A percentile compares a stretch with the other conserved stretches of the same genome.
These are phyloP conservation scores for Drosophila anceps DNA, from an alignment of 2,888 invertebrate species.

Conservation along the genomic window DNA sequence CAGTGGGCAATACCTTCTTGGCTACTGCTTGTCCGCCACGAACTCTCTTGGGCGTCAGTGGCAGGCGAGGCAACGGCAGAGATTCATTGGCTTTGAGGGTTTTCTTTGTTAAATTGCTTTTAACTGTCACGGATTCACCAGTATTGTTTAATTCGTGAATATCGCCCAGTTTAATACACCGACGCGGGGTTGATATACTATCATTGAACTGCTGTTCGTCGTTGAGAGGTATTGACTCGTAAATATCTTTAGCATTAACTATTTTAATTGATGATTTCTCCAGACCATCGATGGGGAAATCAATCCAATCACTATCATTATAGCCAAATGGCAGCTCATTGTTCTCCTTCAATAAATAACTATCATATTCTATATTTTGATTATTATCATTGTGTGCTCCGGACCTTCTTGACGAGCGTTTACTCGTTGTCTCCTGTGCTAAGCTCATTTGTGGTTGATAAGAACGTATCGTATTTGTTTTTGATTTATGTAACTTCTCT, in stretches of 20 bases:
- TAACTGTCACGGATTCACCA: conserved; percentile 32
- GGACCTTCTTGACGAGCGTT: conserved; percentile 43
- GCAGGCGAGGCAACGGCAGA: conserved; percentile 53
- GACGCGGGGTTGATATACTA: conserved; percentile 45
- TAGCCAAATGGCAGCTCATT: conserved; percentile 55
- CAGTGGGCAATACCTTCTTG: conserved; percentile 76
- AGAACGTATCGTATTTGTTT: conserved; percentile 28
- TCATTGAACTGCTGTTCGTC: conserved; percentile 46
- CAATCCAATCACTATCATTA: conserved; percentile 63
- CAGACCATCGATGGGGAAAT: conserved; percentile 20
- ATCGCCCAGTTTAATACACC: conserved; percentile 68
- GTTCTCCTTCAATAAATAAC: conserved; percentile 68
- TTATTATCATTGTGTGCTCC: conserved; percentile 49
- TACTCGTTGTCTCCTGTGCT: conserved; percentile 49
- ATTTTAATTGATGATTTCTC: conserved; percentile 36
- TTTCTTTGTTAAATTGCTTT: conserved; percentile 47
- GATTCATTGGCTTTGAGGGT: conserved; percentile 39
- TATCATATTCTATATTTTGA: conserved; percentile 50
- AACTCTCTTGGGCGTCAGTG: conserved; percentile 66
- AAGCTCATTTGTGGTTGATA: conserved; percentile 72
- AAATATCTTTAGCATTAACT: conserved; percentile 32
- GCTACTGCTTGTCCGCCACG: conserved; percentile 52
- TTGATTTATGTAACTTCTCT: conserved; percentile 49
- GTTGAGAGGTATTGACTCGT: conserved; percentile 36
- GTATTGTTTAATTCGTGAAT: conserved; percentile 37